Evolutionary conservation across 2,797 vertebrate species (phyloP).

Genomic region (Australoheros facetus): DNA sequence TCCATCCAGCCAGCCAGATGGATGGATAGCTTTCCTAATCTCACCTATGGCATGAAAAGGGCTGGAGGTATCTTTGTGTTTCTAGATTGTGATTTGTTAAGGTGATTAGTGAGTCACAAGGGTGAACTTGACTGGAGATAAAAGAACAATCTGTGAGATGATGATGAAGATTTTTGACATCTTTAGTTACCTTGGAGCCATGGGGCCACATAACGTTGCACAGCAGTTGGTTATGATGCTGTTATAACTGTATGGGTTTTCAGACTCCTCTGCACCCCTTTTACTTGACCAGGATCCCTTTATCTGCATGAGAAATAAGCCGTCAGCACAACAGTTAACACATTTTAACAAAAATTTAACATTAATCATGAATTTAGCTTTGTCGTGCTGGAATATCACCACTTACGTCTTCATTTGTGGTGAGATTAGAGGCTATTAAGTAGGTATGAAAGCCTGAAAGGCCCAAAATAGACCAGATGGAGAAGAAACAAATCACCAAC

Average conservation of each 20-base stretch:
- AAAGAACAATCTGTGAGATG: not conserved
- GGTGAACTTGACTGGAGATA: not conserved
- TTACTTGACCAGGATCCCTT: constrained; percentile 96
- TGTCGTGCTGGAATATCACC: not conserved
- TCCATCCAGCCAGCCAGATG: rapidly evolving
- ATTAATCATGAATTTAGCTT: not conserved
- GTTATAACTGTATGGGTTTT: constrained; percentile 95
- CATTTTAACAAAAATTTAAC: not conserved
- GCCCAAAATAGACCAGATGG: constrained; percentile 97
- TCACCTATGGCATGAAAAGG: not conserved
- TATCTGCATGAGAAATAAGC: constrained; percentile 78
- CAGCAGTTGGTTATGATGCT: constrained; percentile 94
- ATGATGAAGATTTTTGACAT: not conserved
- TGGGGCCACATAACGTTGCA: constrained; percentile 90
- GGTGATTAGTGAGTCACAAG: not conserved
- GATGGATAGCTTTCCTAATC: too few species aligned
- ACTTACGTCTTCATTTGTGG: constrained; percentile 97
- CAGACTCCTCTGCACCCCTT: constrained; percentile 86
- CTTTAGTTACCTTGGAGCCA: constrained; percentile 92
- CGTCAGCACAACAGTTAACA: not conserved
- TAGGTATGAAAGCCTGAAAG: constrained; percentile 99
- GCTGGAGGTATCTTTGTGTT: not conserved
- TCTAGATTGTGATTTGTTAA: not conserved
- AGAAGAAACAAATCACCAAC: constrained; percentile 96
- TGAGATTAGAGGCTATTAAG: constrained; percentile 95